Conservation (phyloP, 2,113 vertebrate species). For the Alexandromys fortis region DNA sequence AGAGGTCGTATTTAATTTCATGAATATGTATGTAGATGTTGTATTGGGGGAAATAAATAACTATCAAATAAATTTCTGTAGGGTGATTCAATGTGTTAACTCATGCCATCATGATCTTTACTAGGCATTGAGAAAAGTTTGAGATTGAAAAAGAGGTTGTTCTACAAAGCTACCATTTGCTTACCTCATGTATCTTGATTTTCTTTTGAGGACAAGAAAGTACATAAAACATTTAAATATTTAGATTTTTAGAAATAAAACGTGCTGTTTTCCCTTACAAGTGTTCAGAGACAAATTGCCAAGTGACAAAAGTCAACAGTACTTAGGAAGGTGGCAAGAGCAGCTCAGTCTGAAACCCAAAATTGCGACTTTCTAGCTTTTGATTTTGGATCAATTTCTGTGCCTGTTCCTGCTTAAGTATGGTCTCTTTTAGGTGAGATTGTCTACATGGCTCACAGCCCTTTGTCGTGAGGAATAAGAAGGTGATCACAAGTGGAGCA, state of each 20-base stretch:
- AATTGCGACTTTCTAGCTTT: not conserved
- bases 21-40: not conserved
- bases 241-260: not conserved
- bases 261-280: not conserved
- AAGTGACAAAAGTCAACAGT: not conserved
- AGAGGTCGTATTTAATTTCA: conserved; percentile 24
- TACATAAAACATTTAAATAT: conserved; percentile 18
- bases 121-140: not conserved
- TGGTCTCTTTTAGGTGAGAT: conserved; percentile 5
- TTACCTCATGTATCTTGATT: not conserved
- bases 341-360: not conserved
- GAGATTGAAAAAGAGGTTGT: not conserved
- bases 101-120: not conserved
- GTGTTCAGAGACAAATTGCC: not conserved
- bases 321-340: not conserved
- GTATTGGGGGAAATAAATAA: not conserved
- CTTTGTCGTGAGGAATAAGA: not conserved
- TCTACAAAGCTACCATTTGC: not conserved
- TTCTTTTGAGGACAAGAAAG: conserved; percentile 43
- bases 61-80: not conserved
- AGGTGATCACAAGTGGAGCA: not conserved
- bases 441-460: not conserved
- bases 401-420: not conserved
- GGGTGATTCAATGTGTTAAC: not conserved
- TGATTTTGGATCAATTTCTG: not conserved